Base-by-base conservation (phyloP, 2,797 vertebrate species). In the Mareca strepera region DNA sequence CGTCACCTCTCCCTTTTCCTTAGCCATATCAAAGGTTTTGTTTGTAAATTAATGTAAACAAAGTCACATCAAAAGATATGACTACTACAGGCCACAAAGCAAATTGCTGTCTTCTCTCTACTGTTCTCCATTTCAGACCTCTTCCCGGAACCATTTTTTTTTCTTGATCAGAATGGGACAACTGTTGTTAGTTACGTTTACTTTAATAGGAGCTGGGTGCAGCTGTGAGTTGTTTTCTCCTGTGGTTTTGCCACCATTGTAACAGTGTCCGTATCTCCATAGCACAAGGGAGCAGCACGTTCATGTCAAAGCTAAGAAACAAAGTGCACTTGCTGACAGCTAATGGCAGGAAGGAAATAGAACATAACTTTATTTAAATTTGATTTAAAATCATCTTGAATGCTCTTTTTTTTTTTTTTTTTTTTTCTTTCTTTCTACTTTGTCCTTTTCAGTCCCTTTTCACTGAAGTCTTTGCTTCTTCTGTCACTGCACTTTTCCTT, bases 261-360 rank as follows among this genome's bases (percentile, higher is more conserved):
- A 53, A 63, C 9, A 63, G 6, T 29, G 35, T 66, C 35, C 21
- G 63, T 72, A 48, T 41, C 22, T 91, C 28, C 25, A 50, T 35
- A n/a, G 44, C 6, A 15, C 5, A 14, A 5, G 15, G 9, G 52
- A 88, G 16, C 13, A 67, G 18, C 31, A 25, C 6, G 9, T 66
- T 79, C 11, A 16, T 41, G 21, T 62, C 60, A 84, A 63, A 82
- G 56, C 60, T 74, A 44, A 25, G 21, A 28, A 80, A 69, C 50
- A 39, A 67, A 33, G n/a, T 28, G 7, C 79, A 29, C 26, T 91
- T 79, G 12, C 39, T 90, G 68, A 31, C 33, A 76, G 86, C 33
- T 88, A 92, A 60, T 35, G 20, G 22, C 31, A 86, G 73, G 67
- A 83, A 93, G 74, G 33, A 93, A 88, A 80, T 25, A 23, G 26